phyloP scores from a whole-genome alignment of 2,113 vertebrate genomes.

The Albula goreensis region DNA sequence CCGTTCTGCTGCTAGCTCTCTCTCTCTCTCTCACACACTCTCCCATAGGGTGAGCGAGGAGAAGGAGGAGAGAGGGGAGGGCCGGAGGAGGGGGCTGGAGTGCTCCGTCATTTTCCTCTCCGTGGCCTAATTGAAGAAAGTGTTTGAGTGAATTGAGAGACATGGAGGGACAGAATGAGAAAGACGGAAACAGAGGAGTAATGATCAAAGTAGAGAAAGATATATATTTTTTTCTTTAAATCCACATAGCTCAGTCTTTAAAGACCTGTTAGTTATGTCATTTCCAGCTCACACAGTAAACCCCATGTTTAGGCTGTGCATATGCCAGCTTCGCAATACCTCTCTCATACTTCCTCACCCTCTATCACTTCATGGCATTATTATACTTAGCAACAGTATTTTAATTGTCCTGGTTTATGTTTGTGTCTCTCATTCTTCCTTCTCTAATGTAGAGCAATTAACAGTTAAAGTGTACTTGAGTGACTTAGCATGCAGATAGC shows the following conservation, averaged over 20 bases:
- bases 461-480: too few species aligned
- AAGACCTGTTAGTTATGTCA: neutral
- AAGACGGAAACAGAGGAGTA: slow-evolving; percentile 39
- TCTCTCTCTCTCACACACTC: slow-evolving; percentile 9
- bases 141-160: slow-evolving; percentile 69
- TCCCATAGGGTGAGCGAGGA: slow-evolving; percentile 36
- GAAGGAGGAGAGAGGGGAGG: slow-evolving; percentile 30
- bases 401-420: too few species aligned
- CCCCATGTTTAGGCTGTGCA: neutral
- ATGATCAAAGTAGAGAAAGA: slow-evolving; percentile 43
- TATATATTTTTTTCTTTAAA: neutral
- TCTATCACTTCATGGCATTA: neutral
- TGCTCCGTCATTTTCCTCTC: slow-evolving; percentile 58
- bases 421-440: too few species aligned
- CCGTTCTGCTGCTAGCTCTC: slow-evolving; percentile 52
- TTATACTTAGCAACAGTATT: neutral
- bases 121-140: slow-evolving; percentile 63
- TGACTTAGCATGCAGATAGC: too few species aligned
- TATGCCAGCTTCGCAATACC: neutral
- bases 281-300: neutral
- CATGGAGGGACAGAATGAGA: neutral
- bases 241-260: neutral
- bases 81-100: slow-evolving; percentile 45
- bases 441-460: too few species aligned
- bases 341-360: neutral